Evolutionary conservation across 2,888 invertebrate species (phyloP).

Genomic region (Adelphocoris suturalis): DNA sequence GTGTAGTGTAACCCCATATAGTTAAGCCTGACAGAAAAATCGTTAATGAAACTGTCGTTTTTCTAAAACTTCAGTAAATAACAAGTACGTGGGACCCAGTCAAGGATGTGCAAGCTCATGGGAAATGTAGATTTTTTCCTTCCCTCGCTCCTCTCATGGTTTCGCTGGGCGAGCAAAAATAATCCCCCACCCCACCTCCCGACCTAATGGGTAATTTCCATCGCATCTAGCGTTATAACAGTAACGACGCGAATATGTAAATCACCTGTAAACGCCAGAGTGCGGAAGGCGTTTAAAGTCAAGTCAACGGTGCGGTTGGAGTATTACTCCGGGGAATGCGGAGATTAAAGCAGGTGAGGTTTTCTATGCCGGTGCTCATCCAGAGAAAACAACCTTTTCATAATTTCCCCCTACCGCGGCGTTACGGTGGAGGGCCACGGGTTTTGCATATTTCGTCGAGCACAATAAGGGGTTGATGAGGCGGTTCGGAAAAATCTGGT

Average conservation of each 20-base stretch:
- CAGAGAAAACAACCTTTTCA: not conserved
- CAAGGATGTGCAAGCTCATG: constrained; percentile 36
- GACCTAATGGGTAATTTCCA: not conserved
- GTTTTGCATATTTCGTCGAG: not conserved
- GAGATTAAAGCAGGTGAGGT: constrained; percentile 6
- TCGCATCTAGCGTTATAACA: not conserved
- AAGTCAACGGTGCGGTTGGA: constrained; percentile 5
- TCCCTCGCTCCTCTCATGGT: not conserved
- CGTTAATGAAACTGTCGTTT: no score
- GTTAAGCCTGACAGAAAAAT: no score
- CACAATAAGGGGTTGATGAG: not conserved
- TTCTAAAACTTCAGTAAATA: not conserved
- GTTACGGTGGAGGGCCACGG: not conserved
- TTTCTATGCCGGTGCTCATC: constrained; percentile 16
- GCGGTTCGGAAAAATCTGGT: not conserved
- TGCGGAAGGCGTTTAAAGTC: constrained; percentile 31
- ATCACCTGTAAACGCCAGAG: not conserved
- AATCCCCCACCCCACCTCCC: not conserved
- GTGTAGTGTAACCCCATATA: no score
- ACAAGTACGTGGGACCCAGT: not conserved
- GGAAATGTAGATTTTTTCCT: constrained; percentile 38
- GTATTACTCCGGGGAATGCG: constrained; percentile 12
- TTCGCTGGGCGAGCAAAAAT: constrained; percentile 27
- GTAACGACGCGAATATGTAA: constrained; percentile 36
- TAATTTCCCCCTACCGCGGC: not conserved